Evolutionary conservation across 2,797 vertebrate species (phyloP).

Genomic region (Trachurus trachurus): DNA sequence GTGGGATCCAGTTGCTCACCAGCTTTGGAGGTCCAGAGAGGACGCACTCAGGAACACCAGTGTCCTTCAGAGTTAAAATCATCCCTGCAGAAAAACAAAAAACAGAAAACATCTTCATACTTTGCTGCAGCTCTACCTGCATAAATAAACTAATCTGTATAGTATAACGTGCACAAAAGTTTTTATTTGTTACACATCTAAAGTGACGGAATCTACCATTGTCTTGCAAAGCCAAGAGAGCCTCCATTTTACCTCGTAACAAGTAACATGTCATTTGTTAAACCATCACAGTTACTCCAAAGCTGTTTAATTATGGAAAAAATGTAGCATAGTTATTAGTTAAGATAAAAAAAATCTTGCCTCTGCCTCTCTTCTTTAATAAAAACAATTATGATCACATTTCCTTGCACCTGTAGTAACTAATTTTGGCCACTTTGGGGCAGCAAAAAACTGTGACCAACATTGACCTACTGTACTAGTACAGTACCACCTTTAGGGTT

Average conservation of each 20-base stretch:
- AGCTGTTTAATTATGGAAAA: too few relatives aligned
- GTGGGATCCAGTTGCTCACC: slow-evolving; percentile 81
- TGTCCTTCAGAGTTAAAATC: slow-evolving; percentile 94
- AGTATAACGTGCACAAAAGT: too few relatives aligned
- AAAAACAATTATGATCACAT: background rate
- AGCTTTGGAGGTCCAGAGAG: slow-evolving; percentile 95
- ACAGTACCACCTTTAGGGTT: too few relatives aligned
- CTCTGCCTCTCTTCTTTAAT: background rate
- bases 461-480: background rate
- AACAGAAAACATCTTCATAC: background rate
- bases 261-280: too few relatives aligned
- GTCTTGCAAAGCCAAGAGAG: too few relatives aligned
- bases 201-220: background rate
- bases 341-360: too few relatives aligned
- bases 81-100: slow-evolving; percentile 86
- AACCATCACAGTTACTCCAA: too few relatives aligned
- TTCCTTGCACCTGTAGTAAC: background rate
- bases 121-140: too few relatives aligned
- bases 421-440: background rate
- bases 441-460: background rate
- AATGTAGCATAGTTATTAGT: too few relatives aligned
- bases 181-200: background rate
- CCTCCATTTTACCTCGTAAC: too few relatives aligned
- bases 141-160: background rate
- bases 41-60: slow-evolving; percentile 90